phyloP scores from a whole-genome alignment of 2,888 invertebrate genomes.

The Athalia cordata region DNA sequence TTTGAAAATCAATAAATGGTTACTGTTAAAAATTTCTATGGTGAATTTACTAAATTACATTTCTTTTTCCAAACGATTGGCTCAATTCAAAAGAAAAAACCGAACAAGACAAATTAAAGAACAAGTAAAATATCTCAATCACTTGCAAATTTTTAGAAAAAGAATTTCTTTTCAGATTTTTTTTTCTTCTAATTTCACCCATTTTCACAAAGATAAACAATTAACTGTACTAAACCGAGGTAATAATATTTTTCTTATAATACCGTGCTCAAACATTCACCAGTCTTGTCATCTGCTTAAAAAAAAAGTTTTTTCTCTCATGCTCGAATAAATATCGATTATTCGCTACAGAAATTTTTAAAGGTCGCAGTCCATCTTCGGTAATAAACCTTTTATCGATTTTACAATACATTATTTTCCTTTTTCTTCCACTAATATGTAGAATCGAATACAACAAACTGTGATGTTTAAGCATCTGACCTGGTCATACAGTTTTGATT shows the following conservation, averaged over 20 bases:
- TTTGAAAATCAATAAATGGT: too few relatives aligned
- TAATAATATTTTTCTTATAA: conserved; percentile 14
- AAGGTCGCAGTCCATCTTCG: too few relatives aligned
- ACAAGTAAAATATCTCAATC: background rate
- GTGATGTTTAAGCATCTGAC: background rate
- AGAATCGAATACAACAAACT: too few relatives aligned
- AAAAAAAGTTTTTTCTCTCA: too few relatives aligned
- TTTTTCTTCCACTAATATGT: too few relatives aligned
- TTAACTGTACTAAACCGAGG: background rate
- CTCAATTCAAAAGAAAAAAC: background rate
- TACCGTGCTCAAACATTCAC: conserved; percentile 28
- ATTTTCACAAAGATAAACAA: conserved; percentile 21
- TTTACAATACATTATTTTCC: too few relatives aligned
- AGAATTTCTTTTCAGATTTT: too few relatives aligned
- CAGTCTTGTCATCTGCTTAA: background rate
- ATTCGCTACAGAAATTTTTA: too few relatives aligned
- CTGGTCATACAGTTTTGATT: background rate
- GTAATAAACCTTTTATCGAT: too few relatives aligned
- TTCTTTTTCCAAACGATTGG: background rate
- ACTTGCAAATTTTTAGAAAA: conserved; percentile 45
- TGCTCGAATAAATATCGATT: too few relatives aligned
- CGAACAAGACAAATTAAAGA: background rate
- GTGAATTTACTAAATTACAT: too few relatives aligned
- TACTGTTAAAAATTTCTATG: too few relatives aligned
- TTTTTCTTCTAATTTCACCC: conserved; percentile 1